These are phyloP conservation scores for Drosophila neotestacea DNA, from an alignment of 2,888 invertebrate genomes.

Conservation along the genomic window DNA sequence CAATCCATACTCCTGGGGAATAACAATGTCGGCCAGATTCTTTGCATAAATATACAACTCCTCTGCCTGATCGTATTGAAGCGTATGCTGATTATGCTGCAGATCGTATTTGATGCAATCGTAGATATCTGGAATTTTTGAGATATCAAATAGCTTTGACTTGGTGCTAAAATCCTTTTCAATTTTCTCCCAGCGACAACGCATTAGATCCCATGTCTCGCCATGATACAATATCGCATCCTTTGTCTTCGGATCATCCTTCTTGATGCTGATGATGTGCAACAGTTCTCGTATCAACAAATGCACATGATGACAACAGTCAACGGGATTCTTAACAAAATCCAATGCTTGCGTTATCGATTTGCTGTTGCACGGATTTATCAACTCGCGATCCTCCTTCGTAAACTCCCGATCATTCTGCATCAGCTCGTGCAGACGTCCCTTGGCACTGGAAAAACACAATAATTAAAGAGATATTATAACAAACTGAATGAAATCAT, in stretches of 20 bases:
- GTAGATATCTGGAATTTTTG: slow-evolving; percentile 99
- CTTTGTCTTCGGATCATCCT: slow-evolving; percentile 95
- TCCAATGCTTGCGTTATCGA: slow-evolving; percentile 96
- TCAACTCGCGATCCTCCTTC: slow-evolving; percentile 92
- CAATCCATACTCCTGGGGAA: slow-evolving; percentile 99
- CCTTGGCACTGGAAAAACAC: slow-evolving; percentile 91
- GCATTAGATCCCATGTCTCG: slow-evolving; percentile 99
- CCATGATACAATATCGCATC: slow-evolving; percentile 98
- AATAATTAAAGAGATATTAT: neutral
- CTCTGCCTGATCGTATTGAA: slow-evolving; percentile 96
- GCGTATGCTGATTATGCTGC: slow-evolving; percentile 98
- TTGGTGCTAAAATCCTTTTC: slow-evolving; percentile 99
- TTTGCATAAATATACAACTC: slow-evolving; percentile 97
- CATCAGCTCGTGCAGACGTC: slow-evolving; percentile 96
- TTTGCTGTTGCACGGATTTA: slow-evolving; percentile 96
- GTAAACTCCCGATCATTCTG: slow-evolving; percentile 95
- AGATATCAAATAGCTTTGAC: slow-evolving; percentile 97
- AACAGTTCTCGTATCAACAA: slow-evolving; percentile 94
- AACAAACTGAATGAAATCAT: no score
- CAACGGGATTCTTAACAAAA: slow-evolving; percentile 97
- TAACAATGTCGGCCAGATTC: slow-evolving; percentile 98
- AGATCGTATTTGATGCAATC: slow-evolving; percentile 99
- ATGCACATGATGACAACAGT: slow-evolving; percentile 96
- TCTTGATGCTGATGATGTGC: slow-evolving; percentile 93
- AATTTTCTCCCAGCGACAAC: slow-evolving; percentile 98